A percentile compares a stretch with the other conserved stretches of the same genome.
Conservation (phyloP, 2,797 vertebrate genomes). For the Danionella dracula region DNA sequence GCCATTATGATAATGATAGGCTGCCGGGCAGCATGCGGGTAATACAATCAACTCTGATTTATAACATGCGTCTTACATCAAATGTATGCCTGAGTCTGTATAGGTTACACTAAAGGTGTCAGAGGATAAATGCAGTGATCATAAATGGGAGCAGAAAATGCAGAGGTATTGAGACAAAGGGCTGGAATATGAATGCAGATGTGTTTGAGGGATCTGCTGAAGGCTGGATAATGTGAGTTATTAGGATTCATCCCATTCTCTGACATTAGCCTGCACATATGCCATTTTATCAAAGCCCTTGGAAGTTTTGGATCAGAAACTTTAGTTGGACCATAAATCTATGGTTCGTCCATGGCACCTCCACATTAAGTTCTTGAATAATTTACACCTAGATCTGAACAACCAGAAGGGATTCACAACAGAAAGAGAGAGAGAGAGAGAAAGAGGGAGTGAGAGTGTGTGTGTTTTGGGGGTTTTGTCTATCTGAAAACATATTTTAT, state of each 20-base stretch:
- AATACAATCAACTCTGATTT: conserved; percentile 21
- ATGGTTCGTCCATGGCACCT: conserved; percentile 8
- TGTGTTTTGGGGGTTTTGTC: neutral
- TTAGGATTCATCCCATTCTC: neutral
- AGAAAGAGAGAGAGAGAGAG: neutral
- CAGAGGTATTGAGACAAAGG: neutral
- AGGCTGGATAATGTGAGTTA: conserved; percentile 9
- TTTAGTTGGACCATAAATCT: conserved; percentile 28
- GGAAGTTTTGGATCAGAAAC: conserved; percentile 14
- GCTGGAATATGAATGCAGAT: neutral
- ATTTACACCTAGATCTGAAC: conserved; percentile 28
- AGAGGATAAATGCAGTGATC: neutral
- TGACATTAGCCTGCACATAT: neutral
- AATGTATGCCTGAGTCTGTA: neutral
- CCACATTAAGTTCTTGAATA: conserved; percentile 24
- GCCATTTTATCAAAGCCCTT: neutral
- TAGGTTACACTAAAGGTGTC: neutral
- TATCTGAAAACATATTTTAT: neutral
- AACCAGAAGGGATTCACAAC: conserved; percentile 2
- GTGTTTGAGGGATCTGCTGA: neutral
- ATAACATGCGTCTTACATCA: conserved; percentile 9
- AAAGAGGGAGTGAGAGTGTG: neutral
- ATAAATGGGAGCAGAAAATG: neutral
- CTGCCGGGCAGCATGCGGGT: conserved; percentile 5
- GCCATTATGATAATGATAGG: conserved; percentile 27